A percentile compares a stretch with the other conserved stretches of the same genome.
These are phyloP conservation scores for Meta bourneti DNA, from an alignment of 2,888 invertebrate genomes.

Conservation along the genomic window DNA sequence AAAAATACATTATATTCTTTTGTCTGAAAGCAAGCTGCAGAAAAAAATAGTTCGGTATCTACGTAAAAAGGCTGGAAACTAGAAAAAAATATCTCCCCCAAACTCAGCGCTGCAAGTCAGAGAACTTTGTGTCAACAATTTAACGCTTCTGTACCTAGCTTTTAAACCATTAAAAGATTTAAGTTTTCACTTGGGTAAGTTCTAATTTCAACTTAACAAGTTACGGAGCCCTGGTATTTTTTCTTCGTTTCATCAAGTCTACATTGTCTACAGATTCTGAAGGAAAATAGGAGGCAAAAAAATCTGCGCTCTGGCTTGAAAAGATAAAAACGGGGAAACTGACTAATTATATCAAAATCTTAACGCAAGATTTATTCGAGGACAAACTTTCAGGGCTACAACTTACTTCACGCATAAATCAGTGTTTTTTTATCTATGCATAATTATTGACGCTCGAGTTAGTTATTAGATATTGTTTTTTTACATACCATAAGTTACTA, in stretches of 20 bases:
- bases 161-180: conserved; percentile 23
- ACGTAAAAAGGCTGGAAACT: not conserved
- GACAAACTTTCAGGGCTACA: conserved; percentile 7
- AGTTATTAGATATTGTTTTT: conserved; percentile 23
- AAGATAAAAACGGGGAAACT: not conserved
- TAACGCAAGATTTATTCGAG: conserved; percentile 18
- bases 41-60: not conserved
- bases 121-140: conserved; percentile 16
- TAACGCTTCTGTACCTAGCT: not conserved
- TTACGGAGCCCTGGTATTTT: not conserved
- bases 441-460: conserved; percentile 10
- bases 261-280: not conserved
- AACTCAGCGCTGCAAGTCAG: not conserved
- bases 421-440: conserved; percentile 5
- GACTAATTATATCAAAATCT: conserved; percentile 16
- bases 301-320: not conserved
- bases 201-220: conserved; percentile 1
- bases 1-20: not conserved
- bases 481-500: conserved; percentile 32
- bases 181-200: conserved; percentile 22
- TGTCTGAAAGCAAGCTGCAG: not conserved
- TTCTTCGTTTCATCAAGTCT: not conserved
- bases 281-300: not conserved
- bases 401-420: not conserved
- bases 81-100: not conserved